These are phyloP conservation scores for Lipophrys pholis DNA, from an alignment of 2,113 vertebrate genomes.

Conservation along the genomic window DNA sequence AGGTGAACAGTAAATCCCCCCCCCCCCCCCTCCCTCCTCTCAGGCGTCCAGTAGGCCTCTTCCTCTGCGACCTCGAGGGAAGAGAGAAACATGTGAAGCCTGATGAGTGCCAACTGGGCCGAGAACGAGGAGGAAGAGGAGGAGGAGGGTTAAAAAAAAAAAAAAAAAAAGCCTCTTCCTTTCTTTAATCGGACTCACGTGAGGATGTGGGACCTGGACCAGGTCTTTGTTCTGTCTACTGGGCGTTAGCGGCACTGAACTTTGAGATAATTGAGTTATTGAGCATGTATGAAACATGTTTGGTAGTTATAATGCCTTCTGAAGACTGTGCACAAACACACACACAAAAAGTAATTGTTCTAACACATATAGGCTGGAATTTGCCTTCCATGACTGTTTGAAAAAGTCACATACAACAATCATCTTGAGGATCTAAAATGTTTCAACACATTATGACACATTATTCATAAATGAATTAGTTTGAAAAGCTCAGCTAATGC, in stretches of 20 bases:
- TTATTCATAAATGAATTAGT: too few relatives aligned
- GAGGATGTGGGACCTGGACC: slow-evolving; percentile 32
- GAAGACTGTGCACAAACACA: too few relatives aligned
- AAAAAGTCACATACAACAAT: too few relatives aligned
- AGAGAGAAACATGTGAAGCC: slow-evolving; percentile 50
- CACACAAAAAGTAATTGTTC: too few relatives aligned
- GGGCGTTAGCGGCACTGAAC: slow-evolving; percentile 29
- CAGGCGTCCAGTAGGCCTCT: slow-evolving; percentile 47
- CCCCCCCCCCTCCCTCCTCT: slow-evolving; percentile 2
- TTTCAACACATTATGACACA: too few relatives aligned
- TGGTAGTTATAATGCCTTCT: too few relatives aligned
- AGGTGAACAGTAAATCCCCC: slow-evolving; percentile 49
- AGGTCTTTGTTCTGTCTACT: slow-evolving; percentile 61
- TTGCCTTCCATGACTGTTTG: too few relatives aligned
- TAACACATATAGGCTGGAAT: too few relatives aligned
- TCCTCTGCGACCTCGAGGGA: slow-evolving; percentile 62
- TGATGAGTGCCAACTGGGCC: slow-evolving; percentile 72
- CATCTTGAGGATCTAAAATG: too few relatives aligned
- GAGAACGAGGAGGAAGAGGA: slow-evolving; percentile 13
- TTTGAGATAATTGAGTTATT: neutral
- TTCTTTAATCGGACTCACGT: slow-evolving; percentile 64
- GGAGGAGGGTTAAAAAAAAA: neutral
- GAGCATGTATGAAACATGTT: too few relatives aligned
- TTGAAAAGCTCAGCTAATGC: too few relatives aligned
- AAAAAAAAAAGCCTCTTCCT: slow-evolving; percentile 57